Evolutionary conservation across 2,113 vertebrate genomes (phyloP), one percentile per base, ranked within the genome.

Genomic region (Tetrax tetrax): DNA sequence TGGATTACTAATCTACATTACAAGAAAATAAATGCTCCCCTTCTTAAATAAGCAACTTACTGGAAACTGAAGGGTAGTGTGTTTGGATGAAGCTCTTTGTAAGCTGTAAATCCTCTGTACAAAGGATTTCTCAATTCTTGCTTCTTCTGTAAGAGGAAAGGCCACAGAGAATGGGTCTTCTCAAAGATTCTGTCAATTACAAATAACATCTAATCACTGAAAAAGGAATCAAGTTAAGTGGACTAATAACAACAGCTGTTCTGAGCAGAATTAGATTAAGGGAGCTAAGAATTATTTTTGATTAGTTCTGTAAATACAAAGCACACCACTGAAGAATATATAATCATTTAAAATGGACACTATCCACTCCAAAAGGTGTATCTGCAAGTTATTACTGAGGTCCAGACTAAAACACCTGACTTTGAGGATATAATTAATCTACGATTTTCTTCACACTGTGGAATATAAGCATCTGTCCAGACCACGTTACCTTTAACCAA

Each of bases 121-220:
- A 98, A 93, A 43, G 98, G 98, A 90, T 98, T 99, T 66, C 92
- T 96, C 94, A 98, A 97, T 72, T 98, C 98, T 43, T 97, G 94
- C 87, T 97, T 98, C 96, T 97, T 98, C 88, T 98, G 96, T 19
- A 98, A 92, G 38, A 99, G 97, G 96, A 98, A 98, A 74, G 98
- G 98, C 98, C 98, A 98, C 83, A 99, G 63, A 7, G 98, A 98
- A 96, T 98, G 98, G 12, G 98, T 98, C 93, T 97, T 99, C 96
- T 98, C 98, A 94, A 96, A 97, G 81, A 98, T 93, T 94, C 98
- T 99, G 96, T 59, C 78, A 92, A 93, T 38, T 29, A 93, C 47
- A 97, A 96, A 90, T 24, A 69, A 92, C 87, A 97, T 24, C 10
- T 93, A 63, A 64, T 85, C 72, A 86, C 43, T 35, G 77, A 68